A percentile compares a stretch with the other conserved stretches of the same genome.
These are phyloP conservation scores for Elysia crispata DNA, from an alignment of 2,888 invertebrate species.

Conservation along the genomic window DNA sequence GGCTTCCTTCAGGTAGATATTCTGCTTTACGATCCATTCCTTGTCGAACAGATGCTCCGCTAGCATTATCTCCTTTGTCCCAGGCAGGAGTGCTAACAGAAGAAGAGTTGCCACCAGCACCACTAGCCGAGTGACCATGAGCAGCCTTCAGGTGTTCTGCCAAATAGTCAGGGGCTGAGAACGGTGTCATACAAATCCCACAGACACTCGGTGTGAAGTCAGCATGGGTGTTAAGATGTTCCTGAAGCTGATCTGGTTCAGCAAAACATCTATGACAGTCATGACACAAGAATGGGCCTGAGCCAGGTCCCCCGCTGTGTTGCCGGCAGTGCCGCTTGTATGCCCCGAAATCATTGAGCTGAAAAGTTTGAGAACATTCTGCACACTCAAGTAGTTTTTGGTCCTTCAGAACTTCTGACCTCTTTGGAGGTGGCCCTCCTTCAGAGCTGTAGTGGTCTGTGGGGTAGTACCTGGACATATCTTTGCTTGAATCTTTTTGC, in stretches of 20 bases:
- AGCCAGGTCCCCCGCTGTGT: constrained; percentile 55
- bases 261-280: constrained; percentile 60
- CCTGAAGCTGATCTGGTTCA: constrained; percentile 57
- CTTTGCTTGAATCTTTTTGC: too few relatives aligned
- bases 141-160: constrained; percentile 49
- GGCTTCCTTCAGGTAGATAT: neutral
- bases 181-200: constrained; percentile 52
- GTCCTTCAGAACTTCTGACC: constrained; percentile 49
- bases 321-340: constrained; percentile 72
- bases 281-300: constrained; percentile 60
- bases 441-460: neutral
- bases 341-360: constrained; percentile 72
- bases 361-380: constrained; percentile 70
- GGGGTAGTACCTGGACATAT: too few relatives aligned
- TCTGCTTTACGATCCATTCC: too few relatives aligned
- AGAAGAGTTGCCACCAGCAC: neutral
- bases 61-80: neutral
- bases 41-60: neutral
- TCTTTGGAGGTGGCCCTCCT: neutral
- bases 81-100: neutral
- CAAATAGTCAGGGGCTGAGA: constrained; percentile 44
- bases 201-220: constrained; percentile 48
- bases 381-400: constrained; percentile 67
- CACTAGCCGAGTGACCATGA: constrained; percentile 32
- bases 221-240: constrained; percentile 54